phyloP scores from a whole-genome alignment of 1,140 invertebrate species.

The Gonioctena quinquepunctata region DNA sequence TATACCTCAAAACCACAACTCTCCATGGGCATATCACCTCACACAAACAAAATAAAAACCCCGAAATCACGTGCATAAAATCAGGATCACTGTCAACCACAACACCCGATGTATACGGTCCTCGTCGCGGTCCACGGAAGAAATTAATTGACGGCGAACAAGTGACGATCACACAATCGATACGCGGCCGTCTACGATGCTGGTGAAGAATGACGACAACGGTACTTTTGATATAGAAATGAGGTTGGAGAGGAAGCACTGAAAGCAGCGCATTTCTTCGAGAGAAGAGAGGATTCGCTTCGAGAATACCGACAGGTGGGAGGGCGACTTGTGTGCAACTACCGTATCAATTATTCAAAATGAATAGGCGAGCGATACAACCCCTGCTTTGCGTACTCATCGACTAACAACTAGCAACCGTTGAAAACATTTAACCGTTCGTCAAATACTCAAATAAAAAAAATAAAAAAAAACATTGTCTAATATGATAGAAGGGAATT shows the following conservation, averaged over 20 bases:
- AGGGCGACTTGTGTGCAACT: slow-evolving; percentile 27
- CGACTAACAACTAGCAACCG: too few species aligned
- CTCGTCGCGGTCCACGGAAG: neutral
- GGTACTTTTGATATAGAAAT: slow-evolving; percentile 37
- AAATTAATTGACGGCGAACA: neutral
- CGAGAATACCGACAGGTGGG: slow-evolving; percentile 25
- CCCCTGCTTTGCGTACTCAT: neutral
- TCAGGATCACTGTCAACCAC: neutral
- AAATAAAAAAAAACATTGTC: too few species aligned
- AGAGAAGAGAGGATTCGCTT: slow-evolving; percentile 30
- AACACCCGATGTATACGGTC: neutral
- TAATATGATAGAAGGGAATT: too few species aligned
- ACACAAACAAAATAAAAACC: neutral
- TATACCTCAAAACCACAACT: too few species aligned
- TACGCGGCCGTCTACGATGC: slow-evolving; percentile 7
- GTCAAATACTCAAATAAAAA: too few species aligned
- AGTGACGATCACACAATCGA: slow-evolving; percentile 6
- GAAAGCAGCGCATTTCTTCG: slow-evolving; percentile 10
- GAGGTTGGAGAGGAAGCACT: slow-evolving; percentile 26
- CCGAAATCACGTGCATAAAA: neutral
- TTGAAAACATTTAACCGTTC: too few species aligned
- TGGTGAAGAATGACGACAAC: slow-evolving; percentile 11
- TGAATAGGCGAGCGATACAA: neutral
- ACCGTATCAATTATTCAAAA: slow-evolving; percentile 21
- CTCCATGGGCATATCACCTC: too few species aligned